Base-by-base conservation (phyloP, 2,113 vertebrate genomes). In the Rostratula benghalensis region DNA sequence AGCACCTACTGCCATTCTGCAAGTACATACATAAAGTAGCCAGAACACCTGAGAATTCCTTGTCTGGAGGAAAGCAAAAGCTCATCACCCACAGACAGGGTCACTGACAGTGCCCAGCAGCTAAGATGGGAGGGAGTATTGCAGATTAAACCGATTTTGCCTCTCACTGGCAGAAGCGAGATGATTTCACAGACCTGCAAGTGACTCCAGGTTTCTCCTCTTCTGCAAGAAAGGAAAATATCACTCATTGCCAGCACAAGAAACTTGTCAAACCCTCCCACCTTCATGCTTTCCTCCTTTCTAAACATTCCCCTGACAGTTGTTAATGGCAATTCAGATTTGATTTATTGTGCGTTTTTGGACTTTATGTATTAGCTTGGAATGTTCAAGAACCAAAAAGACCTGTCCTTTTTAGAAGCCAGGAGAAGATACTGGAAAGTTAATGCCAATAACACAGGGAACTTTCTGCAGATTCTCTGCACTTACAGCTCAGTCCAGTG, bases 241-340 rank as follows among this genome's bases (percentile, higher is more conserved):
- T 7, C 39, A 13, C 67, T 83, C 83, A 19, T 0, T 1, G 1
- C 33, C 71, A 35, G 6, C 21, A 2, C 0, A 20, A 59, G 41
- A 33, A 39, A 12, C 18, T 13, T 3, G 37, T 3, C 8, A 3
- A 45, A 43, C 21, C 8, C 35, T 81, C 73, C 37, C 81, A 37
- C 8, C 9, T 70, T 15, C 60, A 22, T 4, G 6, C 64, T 81
- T 24, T 25, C 28, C 48, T 63, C 80, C 68, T 39, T 43, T 10
- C 86, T 7, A 33, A 53, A n/a, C n/a, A 22, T 0, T 0, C 56
- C n/a, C 48, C 37, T 24, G 22, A 17, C 35, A 50, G 54, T 2
- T 74, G 33, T 10, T 31, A 89, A 11, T 2, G 23, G 43, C 50
- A 59, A 46, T 27, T 9, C 1, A 6, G 59, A 25, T 27, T 6